Percentiles rank a stretch among this genome's conserved stretches.
These are phyloP conservation scores for Drosophila lini DNA, from an alignment of 1,140 invertebrate genomes.

Conservation along the genomic window DNA sequence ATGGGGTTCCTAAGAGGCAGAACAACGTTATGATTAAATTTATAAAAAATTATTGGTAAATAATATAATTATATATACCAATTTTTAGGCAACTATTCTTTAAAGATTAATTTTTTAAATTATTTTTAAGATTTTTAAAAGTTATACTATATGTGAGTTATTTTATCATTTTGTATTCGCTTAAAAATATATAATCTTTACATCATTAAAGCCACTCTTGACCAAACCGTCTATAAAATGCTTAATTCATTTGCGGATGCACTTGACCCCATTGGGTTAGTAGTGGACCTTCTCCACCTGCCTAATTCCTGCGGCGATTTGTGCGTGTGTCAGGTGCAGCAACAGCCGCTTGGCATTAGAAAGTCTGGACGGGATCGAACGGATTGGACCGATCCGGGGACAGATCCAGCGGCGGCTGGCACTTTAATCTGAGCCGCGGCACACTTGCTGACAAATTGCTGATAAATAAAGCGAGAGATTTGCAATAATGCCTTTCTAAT, in stretches of 20 bases:
- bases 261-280: constrained; percentile 15
- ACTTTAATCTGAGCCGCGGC: constrained; percentile 80
- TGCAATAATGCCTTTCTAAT: constrained; percentile 82
- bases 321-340: constrained; percentile 54
- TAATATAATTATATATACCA: too few species aligned
- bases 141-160: too few species aligned
- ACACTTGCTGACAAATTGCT: constrained; percentile 81
- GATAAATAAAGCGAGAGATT: constrained; percentile 80
- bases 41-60: too few species aligned
- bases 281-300: constrained; percentile 40
- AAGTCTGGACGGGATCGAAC: constrained; percentile 48
- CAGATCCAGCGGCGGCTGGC: constrained; percentile 30
- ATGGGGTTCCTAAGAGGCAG: not conserved
- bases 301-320: constrained; percentile 42
- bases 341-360: constrained; percentile 65
- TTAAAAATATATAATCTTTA: too few species aligned
- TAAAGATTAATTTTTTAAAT: too few species aligned
- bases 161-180: not conserved
- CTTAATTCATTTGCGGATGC: constrained; percentile 21
- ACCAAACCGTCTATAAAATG: not conserved
- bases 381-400: constrained; percentile 6
- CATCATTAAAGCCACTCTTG: not conserved
- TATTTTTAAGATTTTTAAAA: too few species aligned
- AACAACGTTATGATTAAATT: not conserved
- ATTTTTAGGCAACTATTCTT: too few species aligned